phyloP scores from a whole-genome alignment of 2,888 invertebrate species.

The Cephus nigrinus region DNA sequence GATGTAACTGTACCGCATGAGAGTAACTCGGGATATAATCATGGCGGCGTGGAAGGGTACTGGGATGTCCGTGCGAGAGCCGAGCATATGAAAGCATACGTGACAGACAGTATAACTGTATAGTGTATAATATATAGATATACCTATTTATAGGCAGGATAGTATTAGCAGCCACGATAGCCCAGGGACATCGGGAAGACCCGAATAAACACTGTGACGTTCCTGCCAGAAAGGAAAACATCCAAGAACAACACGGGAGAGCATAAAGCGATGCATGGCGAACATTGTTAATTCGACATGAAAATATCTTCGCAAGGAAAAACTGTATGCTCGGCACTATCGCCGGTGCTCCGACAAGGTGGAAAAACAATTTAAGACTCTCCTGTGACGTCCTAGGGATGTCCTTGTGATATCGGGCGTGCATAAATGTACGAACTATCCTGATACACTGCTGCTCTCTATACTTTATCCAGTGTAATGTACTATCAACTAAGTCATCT shows the following conservation, averaged over 20 bases:
- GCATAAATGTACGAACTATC: background rate
- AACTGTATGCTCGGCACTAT: background rate
- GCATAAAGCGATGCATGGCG: background rate
- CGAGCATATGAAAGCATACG: background rate
- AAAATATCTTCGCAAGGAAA: background rate
- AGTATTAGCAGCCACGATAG: background rate
- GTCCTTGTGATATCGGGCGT: background rate
- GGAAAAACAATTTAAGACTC: background rate
- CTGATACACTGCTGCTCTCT: background rate
- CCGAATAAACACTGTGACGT: background rate
- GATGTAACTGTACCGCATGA: constrained; percentile 36
- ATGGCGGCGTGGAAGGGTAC: background rate
- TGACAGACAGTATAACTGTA: background rate
- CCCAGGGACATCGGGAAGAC: background rate
- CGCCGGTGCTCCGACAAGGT: background rate
- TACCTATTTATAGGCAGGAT: background rate
- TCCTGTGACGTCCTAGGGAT: background rate
- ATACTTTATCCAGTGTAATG: background rate
- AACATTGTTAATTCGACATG: background rate
- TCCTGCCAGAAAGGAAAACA: background rate
- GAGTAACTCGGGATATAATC: constrained; percentile 9
- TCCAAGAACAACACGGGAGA: background rate
- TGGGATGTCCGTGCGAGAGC: background rate
- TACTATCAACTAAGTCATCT: background rate
- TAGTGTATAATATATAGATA: background rate